phyloP scores from a whole-genome alignment of 2,797 vertebrate genomes.

The Stomatorhinus walkeri region DNA sequence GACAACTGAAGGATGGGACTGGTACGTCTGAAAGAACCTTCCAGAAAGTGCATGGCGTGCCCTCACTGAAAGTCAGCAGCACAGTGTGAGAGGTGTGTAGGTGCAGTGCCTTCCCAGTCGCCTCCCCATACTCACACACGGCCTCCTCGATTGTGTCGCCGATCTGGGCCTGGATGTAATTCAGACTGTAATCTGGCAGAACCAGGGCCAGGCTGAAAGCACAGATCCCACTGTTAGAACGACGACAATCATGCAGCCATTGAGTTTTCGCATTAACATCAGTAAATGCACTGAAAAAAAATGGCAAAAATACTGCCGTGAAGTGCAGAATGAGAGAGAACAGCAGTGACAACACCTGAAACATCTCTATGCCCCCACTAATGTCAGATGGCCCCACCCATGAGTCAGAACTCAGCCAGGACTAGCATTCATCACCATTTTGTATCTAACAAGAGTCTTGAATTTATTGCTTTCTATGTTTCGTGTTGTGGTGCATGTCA shows the following conservation, averaged over 20 bases:
- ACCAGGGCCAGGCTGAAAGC: constrained; percentile 84
- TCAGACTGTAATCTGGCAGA: constrained; percentile 85
- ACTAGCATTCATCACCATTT: background rate
- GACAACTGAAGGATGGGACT: constrained; percentile 42
- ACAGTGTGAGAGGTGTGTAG: background rate
- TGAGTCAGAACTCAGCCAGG: background rate
- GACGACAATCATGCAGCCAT: background rate
- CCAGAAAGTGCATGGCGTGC: background rate
- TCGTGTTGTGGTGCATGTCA: background rate
- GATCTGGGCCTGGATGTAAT: constrained; percentile 86
- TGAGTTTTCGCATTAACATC: background rate
- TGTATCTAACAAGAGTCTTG: background rate
- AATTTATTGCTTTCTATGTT: background rate
- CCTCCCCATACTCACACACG: constrained; percentile 76
- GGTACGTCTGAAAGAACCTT: constrained; percentile 21
- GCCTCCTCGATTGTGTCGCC: constrained; percentile 86
- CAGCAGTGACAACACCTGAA: background rate
- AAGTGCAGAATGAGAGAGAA: background rate
- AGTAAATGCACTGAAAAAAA: background rate
- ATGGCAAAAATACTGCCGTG: too few species aligned
- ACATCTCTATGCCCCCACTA: background rate
- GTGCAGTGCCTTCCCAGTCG: background rate
- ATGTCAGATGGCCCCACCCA: background rate
- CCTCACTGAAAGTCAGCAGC: background rate
- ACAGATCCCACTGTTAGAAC: constrained; percentile 11